Evolutionary conservation across 2,113 vertebrate genomes (phyloP), one percentile per base, ranked within the genome.

Genomic region (Centropus unirufus): DNA sequence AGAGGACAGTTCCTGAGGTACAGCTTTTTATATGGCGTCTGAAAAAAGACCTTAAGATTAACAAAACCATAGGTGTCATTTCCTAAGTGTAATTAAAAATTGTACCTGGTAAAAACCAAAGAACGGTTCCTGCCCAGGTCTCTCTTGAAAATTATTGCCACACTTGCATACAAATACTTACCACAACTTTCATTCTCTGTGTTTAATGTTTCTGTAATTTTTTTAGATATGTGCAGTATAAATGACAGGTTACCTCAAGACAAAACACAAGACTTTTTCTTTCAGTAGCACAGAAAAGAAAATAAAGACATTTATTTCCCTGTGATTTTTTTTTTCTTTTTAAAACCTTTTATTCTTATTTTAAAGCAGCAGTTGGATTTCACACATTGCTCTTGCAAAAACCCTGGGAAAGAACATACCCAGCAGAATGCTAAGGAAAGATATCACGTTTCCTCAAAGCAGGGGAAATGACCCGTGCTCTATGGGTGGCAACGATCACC

Each of bases 181-280:
- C 11, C 21, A 58, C 34, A 58, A 52, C 4, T 52, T 68, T 39
- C 6, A 10, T 58, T 63, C 36, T 34, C 52, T 58, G 52, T 70
- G 83, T 64, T 91, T 42, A 55, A 39, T 52, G 4, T 72, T 97
- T 90, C 34, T 63, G 14, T 69, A 42, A 79, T 57, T 46, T 73
- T 66, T 18, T 74, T 44, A 67, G 19, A 79, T 55, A 87, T 34
- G 27, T 73, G 55, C 77, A 70, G 57, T 68, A 83, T 89, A 84
- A 85, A 94, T 87, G 52, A 62, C 61, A 44, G 5, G 58, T 61
- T 79, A 81, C 62, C 67, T 94, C 47, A 80, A 96, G 34, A 90
- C 6, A 83, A 92, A 94, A 15, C 5, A 46, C 54, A 92, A 87
- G 3, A 9, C 32, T 83, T 68, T 78, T 87, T 81, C 59, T 66